Conservation (phyloP, 2,888 invertebrate genomes). For the Dynastes hyllus region DNA sequence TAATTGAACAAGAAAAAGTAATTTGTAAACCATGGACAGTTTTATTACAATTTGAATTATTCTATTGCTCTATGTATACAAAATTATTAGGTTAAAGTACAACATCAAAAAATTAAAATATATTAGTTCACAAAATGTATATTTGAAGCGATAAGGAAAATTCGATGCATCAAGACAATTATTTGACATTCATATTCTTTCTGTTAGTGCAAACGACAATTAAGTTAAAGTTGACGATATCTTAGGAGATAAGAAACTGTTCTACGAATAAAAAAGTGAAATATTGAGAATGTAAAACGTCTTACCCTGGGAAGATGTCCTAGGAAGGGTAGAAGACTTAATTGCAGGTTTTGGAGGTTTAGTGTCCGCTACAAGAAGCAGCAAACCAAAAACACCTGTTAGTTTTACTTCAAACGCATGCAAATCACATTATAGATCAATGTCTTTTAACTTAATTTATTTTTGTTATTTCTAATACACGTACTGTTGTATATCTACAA, state of each 20-base stretch:
- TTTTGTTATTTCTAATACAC: conserved; percentile 9
- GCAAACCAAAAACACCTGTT: conserved; percentile 66
- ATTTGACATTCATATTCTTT: conserved; percentile 15
- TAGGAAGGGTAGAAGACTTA: conserved; percentile 95
- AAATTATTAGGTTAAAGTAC: no score
- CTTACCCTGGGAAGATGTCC: conserved; percentile 96
- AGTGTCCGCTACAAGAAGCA: conserved; percentile 83
- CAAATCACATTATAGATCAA: conserved; percentile 47
- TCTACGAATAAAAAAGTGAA: conserved; percentile 39
- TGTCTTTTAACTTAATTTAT: conserved; percentile 18
- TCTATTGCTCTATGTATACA: no score
- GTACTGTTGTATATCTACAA: not conserved
- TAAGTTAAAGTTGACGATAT: conserved; percentile 16
- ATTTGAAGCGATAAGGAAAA: conserved; percentile 3
- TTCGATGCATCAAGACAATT: conserved; percentile 25
- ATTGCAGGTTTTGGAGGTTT: conserved; percentile 97
- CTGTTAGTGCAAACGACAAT: conserved; percentile 28
- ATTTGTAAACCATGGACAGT: no score
- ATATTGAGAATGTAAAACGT: conserved; percentile 48
- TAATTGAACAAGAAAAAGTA: no score
- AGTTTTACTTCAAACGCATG: conserved; percentile 59
- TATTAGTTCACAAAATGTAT: conserved; percentile 10
- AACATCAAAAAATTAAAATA: not conserved
- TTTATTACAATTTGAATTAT: no score
- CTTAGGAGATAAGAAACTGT: conserved; percentile 14